Percentiles rank a stretch among this genome's conserved stretches.
phyloP scores from a whole-genome alignment of 2,888 invertebrate species.

The Furcula furcula region DNA sequence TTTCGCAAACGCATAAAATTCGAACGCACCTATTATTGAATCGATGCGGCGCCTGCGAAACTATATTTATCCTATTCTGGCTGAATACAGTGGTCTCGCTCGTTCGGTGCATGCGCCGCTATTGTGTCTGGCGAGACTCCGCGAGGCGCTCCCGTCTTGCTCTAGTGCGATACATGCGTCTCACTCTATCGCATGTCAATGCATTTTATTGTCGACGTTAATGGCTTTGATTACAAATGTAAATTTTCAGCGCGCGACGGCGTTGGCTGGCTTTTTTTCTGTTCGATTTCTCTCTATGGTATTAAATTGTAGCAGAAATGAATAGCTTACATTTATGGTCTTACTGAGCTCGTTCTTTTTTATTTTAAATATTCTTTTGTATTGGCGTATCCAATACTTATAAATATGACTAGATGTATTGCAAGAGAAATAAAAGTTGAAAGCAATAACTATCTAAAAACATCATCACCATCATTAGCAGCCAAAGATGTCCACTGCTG shows the following conservation, averaged over 20 bases:
- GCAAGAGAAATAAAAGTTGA: too few relatives aligned
- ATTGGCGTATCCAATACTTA: slow-evolving; percentile 23
- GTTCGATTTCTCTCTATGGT: slow-evolving; percentile 68
- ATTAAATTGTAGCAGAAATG: slow-evolving; percentile 71
- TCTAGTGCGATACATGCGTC: slow-evolving; percentile 57
- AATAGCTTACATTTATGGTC: slow-evolving; percentile 46
- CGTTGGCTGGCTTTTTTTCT: slow-evolving; percentile 72
- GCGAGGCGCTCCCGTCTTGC: slow-evolving; percentile 46
- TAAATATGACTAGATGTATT: slow-evolving; percentile 3
- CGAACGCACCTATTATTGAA: slow-evolving; percentile 72
- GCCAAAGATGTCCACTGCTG: too few relatives aligned
- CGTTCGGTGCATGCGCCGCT: slow-evolving; percentile 69
- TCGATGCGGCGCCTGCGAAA: slow-evolving; percentile 40
- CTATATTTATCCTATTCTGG: slow-evolving; percentile 40
- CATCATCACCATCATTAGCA: too few relatives aligned
- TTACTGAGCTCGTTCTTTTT: slow-evolving; percentile 32
- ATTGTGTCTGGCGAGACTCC: slow-evolving; percentile 73
- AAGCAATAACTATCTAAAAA: too few relatives aligned
- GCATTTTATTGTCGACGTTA: slow-evolving; percentile 80
- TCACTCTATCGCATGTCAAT: slow-evolving; percentile 67
- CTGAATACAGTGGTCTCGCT: slow-evolving; percentile 52
- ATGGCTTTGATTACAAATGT: slow-evolving; percentile 80
- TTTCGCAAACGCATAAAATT: slow-evolving; percentile 78
- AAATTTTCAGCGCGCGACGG: slow-evolving; percentile 77
- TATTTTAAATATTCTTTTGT: slow-evolving; percentile 33